Evolutionary conservation across 2,797 vertebrate genomes (phyloP).

Genomic region (Premnoplex brunnescens): DNA sequence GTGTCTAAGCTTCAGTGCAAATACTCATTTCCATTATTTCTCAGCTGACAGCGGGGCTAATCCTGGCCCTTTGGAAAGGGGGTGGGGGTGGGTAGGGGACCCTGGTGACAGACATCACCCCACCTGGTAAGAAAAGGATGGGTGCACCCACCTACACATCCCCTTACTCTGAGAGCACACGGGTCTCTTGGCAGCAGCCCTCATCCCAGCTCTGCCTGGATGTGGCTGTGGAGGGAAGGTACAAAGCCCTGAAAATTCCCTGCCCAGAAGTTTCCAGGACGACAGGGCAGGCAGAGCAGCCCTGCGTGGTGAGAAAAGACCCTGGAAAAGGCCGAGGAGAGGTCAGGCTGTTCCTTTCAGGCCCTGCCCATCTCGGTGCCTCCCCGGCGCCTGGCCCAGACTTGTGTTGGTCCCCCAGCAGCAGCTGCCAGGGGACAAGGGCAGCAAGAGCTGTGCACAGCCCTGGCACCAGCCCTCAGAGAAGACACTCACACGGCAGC

Average conservation of each 20-base stretch:
- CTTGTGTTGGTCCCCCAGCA: background rate
- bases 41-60: background rate
- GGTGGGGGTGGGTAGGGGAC: background rate
- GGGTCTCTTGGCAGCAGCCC: background rate
- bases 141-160: fast-evolving
- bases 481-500: background rate
- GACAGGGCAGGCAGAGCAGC: background rate
- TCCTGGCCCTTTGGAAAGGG: background rate
- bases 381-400: background rate
- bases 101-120: background rate
- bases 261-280: background rate
- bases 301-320: background rate
- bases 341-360: background rate
- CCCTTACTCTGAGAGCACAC: fast-evolving
- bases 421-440: background rate
- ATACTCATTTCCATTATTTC: background rate
- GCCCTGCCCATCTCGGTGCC: fast-evolving
- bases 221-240: background rate
- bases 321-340: background rate
- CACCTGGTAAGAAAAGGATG: fast-evolving
- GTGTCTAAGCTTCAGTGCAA: slow-evolving; percentile 51
- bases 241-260: background rate
- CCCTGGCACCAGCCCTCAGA: background rate
- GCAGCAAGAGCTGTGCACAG: background rate
- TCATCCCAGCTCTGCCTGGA: background rate